Evolutionary conservation across 2,888 invertebrate species (phyloP).

Genomic region (Leucoma salicis): DNA sequence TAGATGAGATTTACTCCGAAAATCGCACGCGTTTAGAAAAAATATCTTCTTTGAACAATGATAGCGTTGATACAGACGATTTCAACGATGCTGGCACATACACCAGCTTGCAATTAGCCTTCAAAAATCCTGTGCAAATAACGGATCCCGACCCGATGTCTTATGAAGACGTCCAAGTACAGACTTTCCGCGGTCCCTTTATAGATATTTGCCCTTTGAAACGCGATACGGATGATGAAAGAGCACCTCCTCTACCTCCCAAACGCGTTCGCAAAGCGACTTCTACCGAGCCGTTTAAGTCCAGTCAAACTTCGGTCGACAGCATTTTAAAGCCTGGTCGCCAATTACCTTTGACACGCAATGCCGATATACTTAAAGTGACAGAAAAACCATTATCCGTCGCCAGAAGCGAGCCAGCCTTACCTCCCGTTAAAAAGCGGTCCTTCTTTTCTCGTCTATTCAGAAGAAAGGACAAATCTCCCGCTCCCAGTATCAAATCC

Average conservation of each 20-base stretch:
- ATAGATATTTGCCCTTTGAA: slow-evolving; percentile 78
- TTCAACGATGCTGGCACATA: slow-evolving; percentile 91
- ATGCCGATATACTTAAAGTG: slow-evolving; percentile 36
- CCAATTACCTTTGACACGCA: slow-evolving; percentile 55
- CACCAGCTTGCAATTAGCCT: slow-evolving; percentile 92
- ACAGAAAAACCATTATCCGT: slow-evolving; percentile 42
- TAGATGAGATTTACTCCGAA: slow-evolving; percentile 91
- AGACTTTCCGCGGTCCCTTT: slow-evolving; percentile 74
- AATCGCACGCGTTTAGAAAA: slow-evolving; percentile 84
- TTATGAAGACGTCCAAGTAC: slow-evolving; percentile 83
- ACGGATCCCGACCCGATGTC: slow-evolving; percentile 69
- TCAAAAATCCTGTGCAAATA: slow-evolving; percentile 89
- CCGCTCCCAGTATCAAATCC: slow-evolving; percentile 68
- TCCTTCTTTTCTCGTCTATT: slow-evolving; percentile 75
- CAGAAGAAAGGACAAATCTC: slow-evolving; percentile 68
- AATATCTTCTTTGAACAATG: slow-evolving; percentile 48
- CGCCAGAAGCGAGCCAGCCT: slow-evolving; percentile 66
- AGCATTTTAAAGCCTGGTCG: slow-evolving; percentile 65
- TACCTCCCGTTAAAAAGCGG: slow-evolving; percentile 73
- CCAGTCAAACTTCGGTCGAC: slow-evolving; percentile 70
- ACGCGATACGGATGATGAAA: slow-evolving; percentile 82
- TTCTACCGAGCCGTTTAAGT: slow-evolving; percentile 58
- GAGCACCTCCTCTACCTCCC: slow-evolving; percentile 90
- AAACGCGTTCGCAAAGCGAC: slow-evolving; percentile 86
- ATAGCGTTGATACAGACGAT: slow-evolving; percentile 81